phyloP scores from a whole-genome alignment of 1,140 invertebrate genomes.

The Lepidostoma basale region DNA sequence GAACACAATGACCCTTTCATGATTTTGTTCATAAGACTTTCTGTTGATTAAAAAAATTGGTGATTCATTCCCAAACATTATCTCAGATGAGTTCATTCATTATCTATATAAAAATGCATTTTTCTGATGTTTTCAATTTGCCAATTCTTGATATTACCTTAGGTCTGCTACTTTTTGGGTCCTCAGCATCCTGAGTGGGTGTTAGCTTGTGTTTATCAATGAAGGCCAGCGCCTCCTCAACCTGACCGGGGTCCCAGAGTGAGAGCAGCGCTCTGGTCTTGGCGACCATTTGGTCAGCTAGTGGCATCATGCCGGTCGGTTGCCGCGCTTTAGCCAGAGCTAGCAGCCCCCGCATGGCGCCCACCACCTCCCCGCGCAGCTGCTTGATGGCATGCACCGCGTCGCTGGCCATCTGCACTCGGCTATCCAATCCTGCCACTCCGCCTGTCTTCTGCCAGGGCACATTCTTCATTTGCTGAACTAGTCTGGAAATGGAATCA shows the following conservation, averaged over 20 bases:
- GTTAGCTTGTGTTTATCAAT: slow-evolving; percentile 75
- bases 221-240: slow-evolving; percentile 83
- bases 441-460: slow-evolving; percentile 49
- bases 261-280: slow-evolving; percentile 79
- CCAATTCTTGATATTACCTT: too few relatives aligned
- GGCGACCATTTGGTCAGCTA: slow-evolving; percentile 79
- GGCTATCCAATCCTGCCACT: slow-evolving; percentile 61
- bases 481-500: slow-evolving; percentile 62
- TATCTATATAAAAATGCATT: not conserved
- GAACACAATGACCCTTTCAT: too few relatives aligned
- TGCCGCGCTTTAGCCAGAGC: slow-evolving; percentile 74
- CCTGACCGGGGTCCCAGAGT: slow-evolving; percentile 81
- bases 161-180: slow-evolving; percentile 14
- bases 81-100: too few relatives aligned
- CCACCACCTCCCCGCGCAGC: slow-evolving; percentile 76
- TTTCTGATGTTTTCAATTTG: too few relatives aligned
- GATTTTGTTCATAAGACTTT: too few relatives aligned
- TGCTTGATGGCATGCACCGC: slow-evolving; percentile 80
- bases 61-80: not conserved
- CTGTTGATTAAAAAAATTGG: too few relatives aligned
- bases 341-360: slow-evolving; percentile 77
- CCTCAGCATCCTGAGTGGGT: slow-evolving; percentile 17
- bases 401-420: slow-evolving; percentile 81
- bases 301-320: slow-evolving; percentile 74
- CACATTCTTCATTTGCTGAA: slow-evolving; percentile 82